Conservation (phyloP, 2,113 vertebrate genomes). For the Crypturellus undulatus region DNA sequence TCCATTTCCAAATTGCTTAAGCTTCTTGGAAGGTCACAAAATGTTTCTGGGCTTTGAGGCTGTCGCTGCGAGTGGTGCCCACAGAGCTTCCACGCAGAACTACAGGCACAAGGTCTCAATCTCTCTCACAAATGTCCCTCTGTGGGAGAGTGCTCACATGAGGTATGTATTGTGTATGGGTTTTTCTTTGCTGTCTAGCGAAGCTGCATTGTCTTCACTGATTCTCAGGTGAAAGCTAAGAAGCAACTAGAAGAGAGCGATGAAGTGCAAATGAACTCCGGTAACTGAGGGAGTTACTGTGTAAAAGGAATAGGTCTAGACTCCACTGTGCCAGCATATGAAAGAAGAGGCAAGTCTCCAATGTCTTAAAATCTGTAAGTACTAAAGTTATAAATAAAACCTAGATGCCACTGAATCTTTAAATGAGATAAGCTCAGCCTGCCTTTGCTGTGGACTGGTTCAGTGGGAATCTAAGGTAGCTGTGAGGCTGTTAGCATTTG, state of each 20-base stretch:
- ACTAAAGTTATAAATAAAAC: neutral
- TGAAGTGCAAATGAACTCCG: neutral
- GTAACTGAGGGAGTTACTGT: neutral
- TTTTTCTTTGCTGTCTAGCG: neutral
- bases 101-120: neutral
- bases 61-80: neutral
- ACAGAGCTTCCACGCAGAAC: neutral
- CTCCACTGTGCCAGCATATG: neutral
- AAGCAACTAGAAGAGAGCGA: neutral
- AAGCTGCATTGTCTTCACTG: neutral
- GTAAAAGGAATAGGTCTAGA: neutral
- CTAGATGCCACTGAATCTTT: neutral
- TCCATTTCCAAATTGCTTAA: neutral
- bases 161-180: neutral
- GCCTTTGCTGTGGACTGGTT: neutral
- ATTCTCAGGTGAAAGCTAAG: neutral
- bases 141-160: neutral
- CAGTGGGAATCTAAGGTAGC: accelerated
- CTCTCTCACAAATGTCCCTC: neutral
- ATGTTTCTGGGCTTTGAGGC: neutral
- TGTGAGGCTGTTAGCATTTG: accelerated
- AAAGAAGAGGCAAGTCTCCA: neutral
- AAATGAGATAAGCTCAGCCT: neutral
- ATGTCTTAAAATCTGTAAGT: neutral
- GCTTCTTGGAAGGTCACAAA: neutral